Conservation (phyloP, 2,113 vertebrate genomes). For the Blennius ocellaris region DNA sequence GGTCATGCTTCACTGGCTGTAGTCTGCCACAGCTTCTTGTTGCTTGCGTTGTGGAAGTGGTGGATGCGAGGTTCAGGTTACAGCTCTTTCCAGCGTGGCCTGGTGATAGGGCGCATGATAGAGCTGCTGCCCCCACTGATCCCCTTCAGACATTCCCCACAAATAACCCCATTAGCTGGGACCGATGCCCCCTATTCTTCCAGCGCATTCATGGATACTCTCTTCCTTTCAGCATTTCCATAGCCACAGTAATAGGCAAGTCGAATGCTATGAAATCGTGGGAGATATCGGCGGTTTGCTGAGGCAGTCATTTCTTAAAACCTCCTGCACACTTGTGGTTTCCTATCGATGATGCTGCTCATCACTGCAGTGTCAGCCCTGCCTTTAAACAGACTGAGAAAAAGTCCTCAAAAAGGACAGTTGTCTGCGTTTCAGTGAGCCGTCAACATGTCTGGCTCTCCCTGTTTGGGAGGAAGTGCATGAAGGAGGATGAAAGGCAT, state of each 20-base stretch:
- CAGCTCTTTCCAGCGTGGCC: slow-evolving; percentile 68
- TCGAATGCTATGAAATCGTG: slow-evolving; percentile 1
- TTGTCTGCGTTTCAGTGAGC: slow-evolving; percentile 71
- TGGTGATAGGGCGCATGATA: slow-evolving; percentile 78
- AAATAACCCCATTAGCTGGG: slow-evolving; percentile 71
- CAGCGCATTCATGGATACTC: slow-evolving; percentile 47
- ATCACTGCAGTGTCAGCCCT: slow-evolving; percentile 42
- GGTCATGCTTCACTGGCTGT: slow-evolving; percentile 83
- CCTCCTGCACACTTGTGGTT: slow-evolving; percentile 10
- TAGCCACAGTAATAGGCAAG: slow-evolving; percentile 24
- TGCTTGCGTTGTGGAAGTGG: slow-evolving; percentile 81
- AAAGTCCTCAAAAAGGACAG: slow-evolving; percentile 67
- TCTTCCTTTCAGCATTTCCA: slow-evolving; percentile 43
- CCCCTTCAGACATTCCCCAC: slow-evolving; percentile 60
- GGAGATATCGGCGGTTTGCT: slow-evolving; percentile 40
- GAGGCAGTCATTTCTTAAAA: slow-evolving; percentile 26
- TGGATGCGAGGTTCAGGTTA: slow-evolving; percentile 78
- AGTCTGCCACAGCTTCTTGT: slow-evolving; percentile 81
- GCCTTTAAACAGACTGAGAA: slow-evolving; percentile 32
- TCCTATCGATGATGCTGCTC: slow-evolving; percentile 7
- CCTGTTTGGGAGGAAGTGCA: slow-evolving; percentile 74
- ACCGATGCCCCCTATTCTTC: slow-evolving; percentile 60
- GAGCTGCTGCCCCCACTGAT: slow-evolving; percentile 41
- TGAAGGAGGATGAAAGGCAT: slow-evolving; percentile 73
- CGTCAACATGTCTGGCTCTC: slow-evolving; percentile 78